Percentiles rank a stretch among this genome's conserved stretches.
phyloP scores from a whole-genome alignment of 2,797 vertebrate genomes.

The Acanthis flammea region DNA sequence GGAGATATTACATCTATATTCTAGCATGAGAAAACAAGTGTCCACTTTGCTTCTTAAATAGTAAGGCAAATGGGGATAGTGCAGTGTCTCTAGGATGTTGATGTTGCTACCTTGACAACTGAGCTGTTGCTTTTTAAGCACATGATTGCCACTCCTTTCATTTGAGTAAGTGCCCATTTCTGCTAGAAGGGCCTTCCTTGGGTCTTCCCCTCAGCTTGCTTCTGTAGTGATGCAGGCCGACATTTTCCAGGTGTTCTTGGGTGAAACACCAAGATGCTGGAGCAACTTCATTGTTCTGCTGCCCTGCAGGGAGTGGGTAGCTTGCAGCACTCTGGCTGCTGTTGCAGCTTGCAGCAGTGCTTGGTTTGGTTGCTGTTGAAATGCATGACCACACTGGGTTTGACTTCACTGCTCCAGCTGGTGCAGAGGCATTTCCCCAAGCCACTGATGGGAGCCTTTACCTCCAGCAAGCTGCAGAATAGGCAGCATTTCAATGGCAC shows the following conservation, averaged over 20 bases:
- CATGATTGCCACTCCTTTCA: background rate
- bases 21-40: background rate
- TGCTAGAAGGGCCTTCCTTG: background rate
- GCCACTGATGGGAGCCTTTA: background rate
- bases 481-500: accelerated
- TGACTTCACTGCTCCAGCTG: background rate
- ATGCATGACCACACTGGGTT: accelerated
- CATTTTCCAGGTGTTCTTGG: background rate
- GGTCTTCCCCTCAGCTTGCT: background rate
- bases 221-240: background rate
- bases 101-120: background rate
- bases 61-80: too few species aligned
- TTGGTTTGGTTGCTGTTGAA: background rate
- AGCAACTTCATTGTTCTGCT: background rate
- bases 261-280: accelerated
- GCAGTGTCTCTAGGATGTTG: background rate
- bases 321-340: background rate
- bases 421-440: background rate
- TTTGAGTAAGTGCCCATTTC: background rate
- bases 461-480: background rate
- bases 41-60: background rate
- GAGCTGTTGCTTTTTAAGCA: background rate
- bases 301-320: background rate
- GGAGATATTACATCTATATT: background rate
- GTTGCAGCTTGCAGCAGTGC: background rate